phyloP scores from a whole-genome alignment of 2,797 vertebrate species.

The Salarias fasciatus region DNA sequence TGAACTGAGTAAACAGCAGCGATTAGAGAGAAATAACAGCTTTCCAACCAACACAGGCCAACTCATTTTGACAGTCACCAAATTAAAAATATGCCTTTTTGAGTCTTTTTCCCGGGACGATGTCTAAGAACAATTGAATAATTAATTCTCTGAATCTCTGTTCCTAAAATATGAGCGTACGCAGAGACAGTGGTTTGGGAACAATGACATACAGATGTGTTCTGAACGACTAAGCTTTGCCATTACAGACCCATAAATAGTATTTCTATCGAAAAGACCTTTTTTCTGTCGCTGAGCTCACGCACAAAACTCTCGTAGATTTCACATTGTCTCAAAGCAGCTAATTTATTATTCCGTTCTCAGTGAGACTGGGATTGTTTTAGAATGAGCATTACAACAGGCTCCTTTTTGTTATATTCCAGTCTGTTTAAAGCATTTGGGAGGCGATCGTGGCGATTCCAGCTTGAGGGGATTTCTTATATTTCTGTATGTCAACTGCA shows the following conservation, averaged over 20 bases:
- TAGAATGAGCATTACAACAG: constrained; percentile 2
- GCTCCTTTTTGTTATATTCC: constrained; percentile 18
- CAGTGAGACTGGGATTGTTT: constrained; percentile 5
- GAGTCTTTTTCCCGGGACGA: constrained; percentile 49
- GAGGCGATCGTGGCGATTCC: not conserved
- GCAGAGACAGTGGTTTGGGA: constrained; percentile 67
- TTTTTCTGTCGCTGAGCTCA: constrained; percentile 40
- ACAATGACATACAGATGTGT: constrained; percentile 67
- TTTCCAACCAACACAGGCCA: constrained; percentile 37
- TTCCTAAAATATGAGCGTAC: constrained; percentile 54
- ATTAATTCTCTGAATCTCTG: constrained; percentile 62
- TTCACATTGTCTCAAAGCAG: constrained; percentile 25
- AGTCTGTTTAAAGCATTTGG: constrained; percentile 14
- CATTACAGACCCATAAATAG: constrained; percentile 56
- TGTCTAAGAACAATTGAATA: constrained; percentile 51
- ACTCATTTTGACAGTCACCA: constrained; percentile 47
- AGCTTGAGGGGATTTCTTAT: not conserved
- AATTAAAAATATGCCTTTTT: constrained; percentile 55
- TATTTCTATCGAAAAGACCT: constrained; percentile 43
- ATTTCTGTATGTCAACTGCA: constrained; percentile 12
- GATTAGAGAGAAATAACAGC: constrained; percentile 30
- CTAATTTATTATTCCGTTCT: constrained; percentile 23
- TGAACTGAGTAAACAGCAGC: constrained; percentile 24
- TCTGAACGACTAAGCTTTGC: constrained; percentile 41
- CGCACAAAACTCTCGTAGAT: constrained; percentile 39